Evolutionary conservation across 2,113 vertebrate genomes (phyloP).

Genomic region (Diadophis punctatus): DNA sequence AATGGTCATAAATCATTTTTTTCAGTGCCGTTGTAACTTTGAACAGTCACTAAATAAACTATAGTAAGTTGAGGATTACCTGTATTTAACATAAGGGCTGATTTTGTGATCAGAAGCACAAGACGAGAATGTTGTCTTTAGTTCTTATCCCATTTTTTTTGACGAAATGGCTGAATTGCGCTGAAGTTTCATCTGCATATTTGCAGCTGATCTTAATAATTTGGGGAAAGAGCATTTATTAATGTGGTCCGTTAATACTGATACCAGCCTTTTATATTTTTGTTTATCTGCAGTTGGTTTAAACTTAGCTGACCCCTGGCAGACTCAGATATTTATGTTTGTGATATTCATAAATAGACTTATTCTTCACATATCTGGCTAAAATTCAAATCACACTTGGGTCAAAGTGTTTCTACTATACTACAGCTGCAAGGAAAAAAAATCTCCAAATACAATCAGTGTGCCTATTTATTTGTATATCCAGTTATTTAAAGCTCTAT

Average conservation of each 20-base stretch:
- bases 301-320: not conserved
- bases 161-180: not conserved
- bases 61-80: not conserved
- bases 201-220: not conserved
- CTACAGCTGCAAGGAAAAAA: not conserved
- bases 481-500: slow-evolving; percentile 2
- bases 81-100: not conserved
- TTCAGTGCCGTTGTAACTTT: not conserved
- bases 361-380: slow-evolving; percentile 19
- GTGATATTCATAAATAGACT: slow-evolving; percentile 1
- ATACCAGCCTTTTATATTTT: not conserved
- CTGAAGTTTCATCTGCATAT: not conserved
- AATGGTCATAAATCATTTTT: not conserved
- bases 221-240: not conserved
- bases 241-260: not conserved
- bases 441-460: not conserved
- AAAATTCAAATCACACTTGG: slow-evolving; percentile 15
- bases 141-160: not conserved
- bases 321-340: slow-evolving; percentile 12
- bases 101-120: not conserved
- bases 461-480: slow-evolving; percentile 6
- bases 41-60: not conserved
- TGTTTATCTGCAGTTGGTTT: not conserved
- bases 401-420: slow-evolving; percentile 1
- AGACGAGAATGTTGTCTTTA: not conserved